phyloP scores from a whole-genome alignment of 2,797 vertebrate species.

The Melanotaenia parkinsoni region DNA sequence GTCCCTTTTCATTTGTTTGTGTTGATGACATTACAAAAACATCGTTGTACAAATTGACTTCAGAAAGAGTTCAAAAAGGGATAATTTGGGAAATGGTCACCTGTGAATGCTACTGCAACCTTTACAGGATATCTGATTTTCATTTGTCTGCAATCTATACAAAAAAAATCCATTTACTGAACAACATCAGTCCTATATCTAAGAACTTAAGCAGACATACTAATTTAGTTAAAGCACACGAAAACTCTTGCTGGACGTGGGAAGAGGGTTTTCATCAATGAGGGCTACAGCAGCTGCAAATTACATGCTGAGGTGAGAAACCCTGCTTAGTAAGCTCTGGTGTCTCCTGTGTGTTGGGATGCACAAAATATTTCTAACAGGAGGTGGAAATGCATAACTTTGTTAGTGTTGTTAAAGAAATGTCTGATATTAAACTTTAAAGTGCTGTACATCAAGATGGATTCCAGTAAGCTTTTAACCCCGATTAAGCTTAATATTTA shows the following conservation, averaged over 20 bases:
- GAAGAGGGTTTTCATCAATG: slow-evolving; percentile 12
- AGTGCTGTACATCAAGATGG: slow-evolving; percentile 11
- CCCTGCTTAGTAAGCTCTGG: slow-evolving; percentile 25
- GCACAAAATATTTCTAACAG: not conserved
- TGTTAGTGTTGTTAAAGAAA: not conserved
- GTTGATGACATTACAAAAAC: not conserved
- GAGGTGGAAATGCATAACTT: slow-evolving; percentile 1
- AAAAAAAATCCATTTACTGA: not conserved
- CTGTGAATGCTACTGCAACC: not conserved
- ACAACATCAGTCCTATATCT: not conserved
- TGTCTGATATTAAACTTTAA: not conserved
- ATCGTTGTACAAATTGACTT: not conserved
- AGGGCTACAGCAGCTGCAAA: slow-evolving; percentile 4
- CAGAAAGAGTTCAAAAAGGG: not conserved
- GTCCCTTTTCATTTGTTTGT: slow-evolving; percentile 22
- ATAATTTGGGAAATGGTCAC: slow-evolving; percentile 1
- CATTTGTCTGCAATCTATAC: slow-evolving; percentile 10
- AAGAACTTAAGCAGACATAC: not conserved
- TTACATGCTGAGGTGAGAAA: slow-evolving; percentile 15
- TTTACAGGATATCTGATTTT: not conserved
- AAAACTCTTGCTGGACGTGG: not conserved
- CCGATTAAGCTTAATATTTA: slow-evolving; percentile 30
- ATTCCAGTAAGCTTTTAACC: slow-evolving; percentile 39
- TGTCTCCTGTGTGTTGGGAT: slow-evolving; percentile 15
- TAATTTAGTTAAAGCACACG: not conserved